These are phyloP conservation scores for Eubasilissa splendida DNA, from an alignment of 2,888 invertebrate species.

Conservation along the genomic window DNA sequence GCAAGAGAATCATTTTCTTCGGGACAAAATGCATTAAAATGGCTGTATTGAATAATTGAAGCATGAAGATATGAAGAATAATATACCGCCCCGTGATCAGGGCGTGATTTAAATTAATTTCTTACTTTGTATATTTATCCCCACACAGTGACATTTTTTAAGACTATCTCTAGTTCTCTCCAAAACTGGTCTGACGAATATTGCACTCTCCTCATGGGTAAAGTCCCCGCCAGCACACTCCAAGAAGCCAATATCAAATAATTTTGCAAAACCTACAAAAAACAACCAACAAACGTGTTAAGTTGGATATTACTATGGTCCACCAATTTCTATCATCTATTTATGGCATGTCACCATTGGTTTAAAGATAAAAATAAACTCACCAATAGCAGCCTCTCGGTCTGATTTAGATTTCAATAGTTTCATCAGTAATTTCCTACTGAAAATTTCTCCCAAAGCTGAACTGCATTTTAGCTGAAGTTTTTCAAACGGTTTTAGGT, in stretches of 20 bases:
- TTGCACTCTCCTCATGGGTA: constrained; percentile 60
- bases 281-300: background rate
- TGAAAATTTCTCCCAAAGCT: constrained; percentile 76
- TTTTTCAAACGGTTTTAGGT: constrained; percentile 77
- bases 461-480: constrained; percentile 77
- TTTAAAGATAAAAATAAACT: constrained; percentile 20
- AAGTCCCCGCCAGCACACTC: constrained; percentile 77
- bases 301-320: background rate
- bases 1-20: no score
- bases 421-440: constrained; percentile 74
- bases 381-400: constrained; percentile 72
- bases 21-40: no score
- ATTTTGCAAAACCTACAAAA: constrained; percentile 71
- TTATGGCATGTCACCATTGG: background rate
- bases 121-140: constrained; percentile 33
- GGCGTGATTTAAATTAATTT: no score
- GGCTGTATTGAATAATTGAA: no score
- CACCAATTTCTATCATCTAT: background rate
- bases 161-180: constrained; percentile 1
- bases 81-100: no score
- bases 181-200: constrained; percentile 31
- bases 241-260: constrained; percentile 75
- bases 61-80: no score
- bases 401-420: constrained; percentile 70
- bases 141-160: constrained; percentile 41